Evolutionary conservation across 2,113 vertebrate species (phyloP), one percentile per base, ranked within the genome.

Genomic region (Podiceps cristatus): DNA sequence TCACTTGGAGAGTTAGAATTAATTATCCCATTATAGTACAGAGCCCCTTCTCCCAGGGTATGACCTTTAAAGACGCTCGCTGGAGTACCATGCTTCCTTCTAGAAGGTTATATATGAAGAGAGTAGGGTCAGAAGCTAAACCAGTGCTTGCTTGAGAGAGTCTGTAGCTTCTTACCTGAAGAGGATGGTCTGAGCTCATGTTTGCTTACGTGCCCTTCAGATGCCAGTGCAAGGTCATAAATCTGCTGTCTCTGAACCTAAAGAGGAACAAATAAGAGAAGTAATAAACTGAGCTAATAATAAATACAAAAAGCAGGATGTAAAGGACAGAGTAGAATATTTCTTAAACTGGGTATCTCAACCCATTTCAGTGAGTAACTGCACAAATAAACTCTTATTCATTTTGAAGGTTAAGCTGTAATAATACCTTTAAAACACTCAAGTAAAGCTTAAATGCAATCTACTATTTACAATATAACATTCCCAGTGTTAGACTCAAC

Each of bases 391-490:
- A 73, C 64, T 78, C 84, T 92, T 90, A 79, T 13, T 93, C 27
- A 81, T 94, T 93, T 80, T 88, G 91, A 96, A 93, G 75, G 44
- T 86, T 88, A 91, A 86, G 44, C 77, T 85, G 66, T 77, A 92
- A 77, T 94, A 95, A 88, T 81, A 69, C 67, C 74, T 90, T 91
- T 88, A 78, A 95, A 97, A 82, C 44, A 59, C 76, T 94, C 42
- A 42, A 56, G 35, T 47, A 58, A 82, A 72, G 74, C 93, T 94
- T 56, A 92, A 95, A 95, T 64, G 62, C 72, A 96, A 76, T 90
- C 72, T 94, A 18, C 49, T 85, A 8, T 93, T 97, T 97, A 83
- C 20, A 1, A 76, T 90, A 88, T 95, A 93, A 56, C 8, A 2
- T 52, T 87, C 44, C 37, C 28, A 18, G 35, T 28, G 64, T 81